Percentiles rank a stretch among this genome's conserved stretches.
phyloP scores from a whole-genome alignment of 1,140 invertebrate species.

The Drosophila murphyi region DNA sequence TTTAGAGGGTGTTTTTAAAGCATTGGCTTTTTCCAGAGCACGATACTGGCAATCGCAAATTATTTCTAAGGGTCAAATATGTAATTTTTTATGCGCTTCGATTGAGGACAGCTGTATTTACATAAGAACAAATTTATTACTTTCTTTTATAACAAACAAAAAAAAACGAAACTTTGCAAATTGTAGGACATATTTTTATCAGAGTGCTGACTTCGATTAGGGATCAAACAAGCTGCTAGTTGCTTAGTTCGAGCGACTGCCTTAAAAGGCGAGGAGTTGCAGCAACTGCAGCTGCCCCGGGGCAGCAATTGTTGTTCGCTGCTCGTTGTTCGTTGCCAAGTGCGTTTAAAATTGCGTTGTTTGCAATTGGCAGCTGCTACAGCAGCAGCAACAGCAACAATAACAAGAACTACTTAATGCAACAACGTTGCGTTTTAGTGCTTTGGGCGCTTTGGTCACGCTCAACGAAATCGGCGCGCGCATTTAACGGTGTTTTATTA shows the following conservation, averaged over 20 bases:
- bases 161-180: too few relatives aligned
- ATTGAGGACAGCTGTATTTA: too few relatives aligned
- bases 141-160: too few relatives aligned
- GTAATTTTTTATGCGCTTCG: too few relatives aligned
- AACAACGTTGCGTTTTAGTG: slow-evolving; percentile 8
- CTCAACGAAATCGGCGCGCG: slow-evolving; percentile 41
- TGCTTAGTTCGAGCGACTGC: not conserved
- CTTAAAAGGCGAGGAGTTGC: not conserved
- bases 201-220: not conserved
- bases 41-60: too few relatives aligned
- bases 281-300: slow-evolving; percentile 6
- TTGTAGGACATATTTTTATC: too few relatives aligned
- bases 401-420: slow-evolving; percentile 21
- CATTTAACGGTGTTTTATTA: slow-evolving; percentile 55
- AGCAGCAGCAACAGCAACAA: slow-evolving; percentile 17
- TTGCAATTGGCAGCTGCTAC: slow-evolving; percentile 32
- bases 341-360: slow-evolving; percentile 26
- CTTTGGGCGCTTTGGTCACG: slow-evolving; percentile 31
- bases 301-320: slow-evolving; percentile 10
- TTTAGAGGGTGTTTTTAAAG: too few relatives aligned
- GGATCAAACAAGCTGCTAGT: not conserved
- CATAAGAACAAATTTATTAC: too few relatives aligned
- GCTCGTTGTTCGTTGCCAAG: slow-evolving; percentile 26
- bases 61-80: too few relatives aligned
- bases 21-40: too few relatives aligned